These are phyloP conservation scores for Crotalus helleri DNA, from an alignment of 2,113 vertebrate genomes.

Conservation along the genomic window DNA sequence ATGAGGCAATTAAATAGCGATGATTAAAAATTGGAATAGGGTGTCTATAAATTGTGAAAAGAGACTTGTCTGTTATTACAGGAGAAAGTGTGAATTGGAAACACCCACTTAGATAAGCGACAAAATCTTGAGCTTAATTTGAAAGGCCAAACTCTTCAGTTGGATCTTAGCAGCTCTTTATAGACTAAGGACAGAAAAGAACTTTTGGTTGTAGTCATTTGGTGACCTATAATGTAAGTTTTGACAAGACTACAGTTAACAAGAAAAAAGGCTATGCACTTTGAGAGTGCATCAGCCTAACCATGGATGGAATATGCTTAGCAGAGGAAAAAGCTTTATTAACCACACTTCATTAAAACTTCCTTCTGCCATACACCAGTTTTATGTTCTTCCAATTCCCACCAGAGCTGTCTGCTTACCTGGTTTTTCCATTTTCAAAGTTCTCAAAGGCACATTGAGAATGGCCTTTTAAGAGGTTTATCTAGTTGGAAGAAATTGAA, in stretches of 20 bases:
- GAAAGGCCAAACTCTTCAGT: neutral
- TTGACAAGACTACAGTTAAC: neutral
- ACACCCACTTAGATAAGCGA: neutral
- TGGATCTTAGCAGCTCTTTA: neutral
- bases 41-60: neutral
- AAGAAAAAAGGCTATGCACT: neutral
- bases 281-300: slow-evolving; percentile 4
- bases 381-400: neutral
- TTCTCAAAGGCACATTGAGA: neutral
- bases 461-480: neutral
- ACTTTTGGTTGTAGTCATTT: neutral
- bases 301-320: slow-evolving; percentile 11
- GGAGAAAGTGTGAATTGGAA: neutral
- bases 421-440: neutral
- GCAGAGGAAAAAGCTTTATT: neutral
- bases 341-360: slow-evolving; percentile 10
- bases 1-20: neutral
- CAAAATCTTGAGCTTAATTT: neutral
- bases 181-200: neutral
- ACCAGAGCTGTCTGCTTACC: neutral
- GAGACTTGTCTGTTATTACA: neutral
- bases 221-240: neutral
- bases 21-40: neutral
- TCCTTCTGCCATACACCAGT: neutral
- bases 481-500: neutral